A percentile compares a stretch with the other conserved stretches of the same genome.
Evolutionary conservation across 2,888 invertebrate species (phyloP).

Genomic region (Stenolophus ochropezus): DNA sequence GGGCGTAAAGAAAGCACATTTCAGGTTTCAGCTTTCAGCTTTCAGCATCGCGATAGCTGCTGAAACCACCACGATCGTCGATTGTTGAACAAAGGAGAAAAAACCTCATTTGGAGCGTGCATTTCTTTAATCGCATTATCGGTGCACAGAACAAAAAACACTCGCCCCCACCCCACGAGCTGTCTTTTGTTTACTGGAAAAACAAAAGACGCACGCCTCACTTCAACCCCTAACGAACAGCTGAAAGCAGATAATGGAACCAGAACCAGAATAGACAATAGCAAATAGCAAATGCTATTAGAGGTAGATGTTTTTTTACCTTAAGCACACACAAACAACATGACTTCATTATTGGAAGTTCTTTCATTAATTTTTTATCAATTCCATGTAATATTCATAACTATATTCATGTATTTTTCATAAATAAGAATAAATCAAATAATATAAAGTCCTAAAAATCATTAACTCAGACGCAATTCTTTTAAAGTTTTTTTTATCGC

Average conservation of each 20-base stretch:
- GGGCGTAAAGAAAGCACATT: constrained; percentile 25
- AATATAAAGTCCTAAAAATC: background rate
- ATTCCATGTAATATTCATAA: too few relatives aligned
- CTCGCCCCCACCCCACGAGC: background rate
- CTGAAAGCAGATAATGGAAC: background rate
- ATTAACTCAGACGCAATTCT: too few relatives aligned
- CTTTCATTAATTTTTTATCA: background rate
- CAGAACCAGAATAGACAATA: background rate
- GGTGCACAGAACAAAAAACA: constrained; percentile 29
- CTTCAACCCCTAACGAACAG: constrained; percentile 3
- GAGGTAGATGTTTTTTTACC: background rate
- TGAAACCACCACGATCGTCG: background rate
- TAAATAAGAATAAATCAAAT: too few relatives aligned
- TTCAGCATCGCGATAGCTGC: background rate
- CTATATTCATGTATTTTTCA: too few relatives aligned
- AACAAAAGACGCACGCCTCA: constrained; percentile 25
- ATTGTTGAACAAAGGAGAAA: constrained; percentile 17
- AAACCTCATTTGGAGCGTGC: constrained; percentile 14
- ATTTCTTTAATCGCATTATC: constrained; percentile 49
- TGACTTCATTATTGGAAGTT: background rate
- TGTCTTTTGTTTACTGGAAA: constrained; percentile 38
- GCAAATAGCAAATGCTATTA: background rate
- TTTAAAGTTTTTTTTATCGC: too few relatives aligned
- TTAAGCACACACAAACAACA: background rate
- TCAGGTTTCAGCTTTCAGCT: background rate